Conservation (phyloP, 2,797 vertebrate species). For the Hybognathus amarus region DNA sequence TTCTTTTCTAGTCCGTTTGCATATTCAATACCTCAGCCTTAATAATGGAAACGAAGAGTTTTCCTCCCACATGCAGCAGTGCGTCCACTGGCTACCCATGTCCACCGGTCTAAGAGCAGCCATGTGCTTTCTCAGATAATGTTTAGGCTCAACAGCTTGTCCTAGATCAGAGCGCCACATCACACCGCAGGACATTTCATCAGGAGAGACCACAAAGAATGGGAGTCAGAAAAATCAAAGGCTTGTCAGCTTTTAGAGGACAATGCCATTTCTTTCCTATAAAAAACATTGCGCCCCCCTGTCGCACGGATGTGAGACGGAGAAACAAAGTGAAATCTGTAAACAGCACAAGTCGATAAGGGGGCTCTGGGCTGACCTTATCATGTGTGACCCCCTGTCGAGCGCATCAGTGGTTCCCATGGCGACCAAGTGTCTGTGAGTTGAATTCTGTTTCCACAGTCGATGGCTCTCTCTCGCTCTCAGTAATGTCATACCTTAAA, state of each 20-base stretch:
- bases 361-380: constrained; percentile 35
- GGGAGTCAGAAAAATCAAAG: constrained; percentile 42
- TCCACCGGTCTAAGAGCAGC: constrained; percentile 8
- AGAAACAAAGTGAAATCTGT: constrained; percentile 46
- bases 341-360: constrained; percentile 48
- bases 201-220: constrained; percentile 38
- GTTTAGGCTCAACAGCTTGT: constrained; percentile 45
- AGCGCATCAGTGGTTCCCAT: constrained; percentile 45
- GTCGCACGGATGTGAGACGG: constrained; percentile 18
- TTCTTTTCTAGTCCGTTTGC: neutral
- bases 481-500: constrained; percentile 41
- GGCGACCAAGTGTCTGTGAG: constrained; percentile 16
- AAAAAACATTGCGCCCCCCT: constrained; percentile 28
- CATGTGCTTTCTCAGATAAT: constrained; percentile 52
- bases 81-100: neutral
- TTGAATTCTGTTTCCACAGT: constrained; percentile 35
- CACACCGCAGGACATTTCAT: constrained; percentile 49
- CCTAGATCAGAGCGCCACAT: constrained; percentile 46
- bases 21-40: neutral
- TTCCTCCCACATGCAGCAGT: neutral
- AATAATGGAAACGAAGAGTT: neutral
- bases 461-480: constrained; percentile 1
- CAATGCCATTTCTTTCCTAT: constrained; percentile 41
- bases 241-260: constrained; percentile 45
- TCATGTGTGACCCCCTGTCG: constrained; percentile 53